These are phyloP conservation scores for Pygoscelis antarcticus DNA, from an alignment of 2,113 vertebrate species.

Conservation along the genomic window DNA sequence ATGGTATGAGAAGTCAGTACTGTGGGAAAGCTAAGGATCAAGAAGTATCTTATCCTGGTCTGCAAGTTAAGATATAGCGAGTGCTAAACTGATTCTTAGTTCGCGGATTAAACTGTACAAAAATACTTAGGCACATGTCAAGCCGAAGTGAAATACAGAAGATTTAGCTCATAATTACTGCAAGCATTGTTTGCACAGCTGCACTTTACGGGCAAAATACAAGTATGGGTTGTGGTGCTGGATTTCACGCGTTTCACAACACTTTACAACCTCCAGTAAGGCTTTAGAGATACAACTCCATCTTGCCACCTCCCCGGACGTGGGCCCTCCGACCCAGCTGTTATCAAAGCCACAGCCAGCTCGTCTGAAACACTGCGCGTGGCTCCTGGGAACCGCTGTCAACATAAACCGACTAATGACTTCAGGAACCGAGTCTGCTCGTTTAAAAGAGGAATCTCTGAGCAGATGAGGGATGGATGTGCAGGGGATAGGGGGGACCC, in stretches of 20 bases:
- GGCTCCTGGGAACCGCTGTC: not conserved
- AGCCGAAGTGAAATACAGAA: not conserved
- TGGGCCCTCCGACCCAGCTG: not conserved
- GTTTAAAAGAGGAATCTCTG: not conserved
- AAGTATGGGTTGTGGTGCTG: not conserved
- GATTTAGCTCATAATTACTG: not conserved
- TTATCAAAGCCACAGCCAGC: not conserved
- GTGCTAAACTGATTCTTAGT: not conserved
- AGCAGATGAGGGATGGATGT: not conserved
- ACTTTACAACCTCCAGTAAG: not conserved
- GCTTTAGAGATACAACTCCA: not conserved
- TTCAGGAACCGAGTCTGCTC: not conserved
- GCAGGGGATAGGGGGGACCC: not conserved
- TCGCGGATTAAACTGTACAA: not conserved
- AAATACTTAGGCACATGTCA: not conserved
- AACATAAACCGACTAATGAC: not conserved
- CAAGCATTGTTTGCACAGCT: not conserved
- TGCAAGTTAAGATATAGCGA: not conserved
- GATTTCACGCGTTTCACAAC: not conserved
- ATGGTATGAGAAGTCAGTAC: not conserved
- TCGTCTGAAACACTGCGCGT: fast-evolving
- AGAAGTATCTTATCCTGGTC: not conserved
- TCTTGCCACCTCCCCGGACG: not conserved
- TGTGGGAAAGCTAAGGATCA: not conserved
- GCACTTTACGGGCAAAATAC: not conserved